These are phyloP conservation scores for Temnothorax ravouxi DNA, from an alignment of 2,888 invertebrate species.

Conservation along the genomic window DNA sequence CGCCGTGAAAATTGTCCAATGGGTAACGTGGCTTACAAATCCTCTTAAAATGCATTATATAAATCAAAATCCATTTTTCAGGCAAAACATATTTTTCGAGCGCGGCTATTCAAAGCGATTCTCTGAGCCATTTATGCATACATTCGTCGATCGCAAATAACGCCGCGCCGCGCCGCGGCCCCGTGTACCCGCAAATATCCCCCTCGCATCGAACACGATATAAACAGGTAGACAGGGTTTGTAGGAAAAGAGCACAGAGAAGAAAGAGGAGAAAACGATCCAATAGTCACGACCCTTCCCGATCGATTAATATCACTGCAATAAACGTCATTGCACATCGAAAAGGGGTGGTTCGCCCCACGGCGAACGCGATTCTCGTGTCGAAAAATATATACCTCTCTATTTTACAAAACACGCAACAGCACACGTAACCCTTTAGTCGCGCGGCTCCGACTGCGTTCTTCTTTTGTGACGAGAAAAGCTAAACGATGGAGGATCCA, in stretches of 20 bases:
- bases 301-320: slow-evolving; percentile 86
- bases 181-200: slow-evolving; percentile 51
- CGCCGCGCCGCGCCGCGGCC: slow-evolving; percentile 33
- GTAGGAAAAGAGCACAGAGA: slow-evolving; percentile 19
- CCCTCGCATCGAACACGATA: slow-evolving; percentile 52
- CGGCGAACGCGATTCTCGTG: slow-evolving; percentile 56
- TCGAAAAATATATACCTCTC: slow-evolving; percentile 78
- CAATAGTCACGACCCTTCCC: slow-evolving; percentile 70
- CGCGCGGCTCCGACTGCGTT: slow-evolving; percentile 26
- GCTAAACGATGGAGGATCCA: neutral
- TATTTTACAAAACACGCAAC: slow-evolving; percentile 75
- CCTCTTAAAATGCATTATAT: slow-evolving; percentile 57
- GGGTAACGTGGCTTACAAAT: slow-evolving; percentile 52
- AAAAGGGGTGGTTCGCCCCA: slow-evolving; percentile 64
- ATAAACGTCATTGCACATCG: slow-evolving; percentile 80
- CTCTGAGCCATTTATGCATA: slow-evolving; percentile 40
- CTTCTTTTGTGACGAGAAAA: slow-evolving; percentile 49
- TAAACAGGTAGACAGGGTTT: slow-evolving; percentile 59
- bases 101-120: slow-evolving; percentile 43
- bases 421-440: slow-evolving; percentile 51
- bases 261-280: slow-evolving; percentile 38
- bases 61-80: slow-evolving; percentile 55
- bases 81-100: slow-evolving; percentile 57
- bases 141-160: slow-evolving; percentile 47
- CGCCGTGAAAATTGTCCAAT: slow-evolving; percentile 45